Conservation (phyloP, 2,888 invertebrate genomes). For the Seladonia tumulorum region DNA sequence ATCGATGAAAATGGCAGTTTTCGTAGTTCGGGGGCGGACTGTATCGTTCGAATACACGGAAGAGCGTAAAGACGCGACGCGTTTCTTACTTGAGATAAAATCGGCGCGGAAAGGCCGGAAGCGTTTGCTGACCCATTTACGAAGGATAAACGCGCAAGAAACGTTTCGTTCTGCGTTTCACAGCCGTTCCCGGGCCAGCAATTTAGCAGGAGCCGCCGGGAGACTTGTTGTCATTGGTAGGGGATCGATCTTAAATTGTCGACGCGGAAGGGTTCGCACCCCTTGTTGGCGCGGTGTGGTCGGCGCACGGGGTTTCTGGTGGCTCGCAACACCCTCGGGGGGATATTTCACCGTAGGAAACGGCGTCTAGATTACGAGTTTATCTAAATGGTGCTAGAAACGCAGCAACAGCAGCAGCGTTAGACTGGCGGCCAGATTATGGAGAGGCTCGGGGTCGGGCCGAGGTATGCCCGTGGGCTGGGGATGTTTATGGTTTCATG, state of each 20-base stretch:
- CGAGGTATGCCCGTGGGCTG: constrained; percentile 55
- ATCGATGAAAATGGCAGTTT: background rate
- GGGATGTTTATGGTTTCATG: constrained; percentile 80
- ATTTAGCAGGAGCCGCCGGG: constrained; percentile 20
- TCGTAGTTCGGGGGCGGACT: background rate
- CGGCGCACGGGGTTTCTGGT: constrained; percentile 31
- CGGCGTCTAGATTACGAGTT: constrained; percentile 82
- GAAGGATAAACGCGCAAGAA: background rate
- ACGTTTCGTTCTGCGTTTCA: constrained; percentile 8
- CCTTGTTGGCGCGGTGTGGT: constrained; percentile 36
- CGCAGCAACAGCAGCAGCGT: constrained; percentile 69
- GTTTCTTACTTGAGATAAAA: background rate
- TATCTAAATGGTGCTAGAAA: constrained; percentile 82
- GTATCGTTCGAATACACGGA: background rate
- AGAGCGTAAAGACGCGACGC: background rate
- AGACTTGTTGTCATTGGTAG: constrained; percentile 60
- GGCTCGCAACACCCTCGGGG: constrained; percentile 71
- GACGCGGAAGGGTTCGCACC: constrained; percentile 67
- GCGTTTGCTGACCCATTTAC: background rate
- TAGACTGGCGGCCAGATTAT: constrained; percentile 77
- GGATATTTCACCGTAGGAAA: constrained; percentile 81
- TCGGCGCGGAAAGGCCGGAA: too few relatives aligned
- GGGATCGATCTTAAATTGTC: constrained; percentile 76
- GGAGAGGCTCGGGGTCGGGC: constrained; percentile 59
- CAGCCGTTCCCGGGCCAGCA: background rate